Conservation (phyloP, 1,140 invertebrate species). For the Notospermus geniculatus region DNA sequence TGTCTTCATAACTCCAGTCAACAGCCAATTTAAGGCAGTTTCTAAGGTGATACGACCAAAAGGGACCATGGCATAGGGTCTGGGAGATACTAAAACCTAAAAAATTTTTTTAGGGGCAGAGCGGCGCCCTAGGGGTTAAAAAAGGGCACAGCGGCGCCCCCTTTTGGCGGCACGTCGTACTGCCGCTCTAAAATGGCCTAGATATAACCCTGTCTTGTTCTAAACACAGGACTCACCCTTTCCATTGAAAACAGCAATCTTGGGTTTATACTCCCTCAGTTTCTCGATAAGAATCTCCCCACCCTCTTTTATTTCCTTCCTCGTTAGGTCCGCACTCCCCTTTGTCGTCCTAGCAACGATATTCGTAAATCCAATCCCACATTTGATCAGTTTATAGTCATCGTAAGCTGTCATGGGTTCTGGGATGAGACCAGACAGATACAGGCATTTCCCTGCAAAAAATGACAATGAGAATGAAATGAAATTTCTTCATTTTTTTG, state of each 20-base stretch:
- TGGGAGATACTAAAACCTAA: too few species aligned
- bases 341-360: constrained; percentile 93
- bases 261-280: constrained; percentile 86
- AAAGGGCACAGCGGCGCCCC: too few species aligned
- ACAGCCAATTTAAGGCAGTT: too few species aligned
- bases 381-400: constrained; percentile 87
- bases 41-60: too few species aligned
- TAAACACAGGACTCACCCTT: constrained; percentile 66
- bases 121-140: too few species aligned
- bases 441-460: constrained; percentile 85
- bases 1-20: too few species aligned
- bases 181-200: too few species aligned
- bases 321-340: constrained; percentile 90
- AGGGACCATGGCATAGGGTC: too few species aligned
- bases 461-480: constrained; percentile 1
- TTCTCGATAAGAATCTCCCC: constrained; percentile 88
- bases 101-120: too few species aligned
- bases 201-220: too few species aligned
- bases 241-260: constrained; percentile 97
- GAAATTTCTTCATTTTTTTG: too few species aligned
- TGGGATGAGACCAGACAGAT: constrained; percentile 86
- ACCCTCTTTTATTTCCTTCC: constrained; percentile 96
- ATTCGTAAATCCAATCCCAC: constrained; percentile 96
- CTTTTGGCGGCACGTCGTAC: too few species aligned
- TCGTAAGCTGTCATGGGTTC: constrained; percentile 95